Percentiles rank a stretch among this genome's conserved stretches.
Conservation (phyloP, 2,113 vertebrate genomes). For the Pteruthius melanotis region DNA sequence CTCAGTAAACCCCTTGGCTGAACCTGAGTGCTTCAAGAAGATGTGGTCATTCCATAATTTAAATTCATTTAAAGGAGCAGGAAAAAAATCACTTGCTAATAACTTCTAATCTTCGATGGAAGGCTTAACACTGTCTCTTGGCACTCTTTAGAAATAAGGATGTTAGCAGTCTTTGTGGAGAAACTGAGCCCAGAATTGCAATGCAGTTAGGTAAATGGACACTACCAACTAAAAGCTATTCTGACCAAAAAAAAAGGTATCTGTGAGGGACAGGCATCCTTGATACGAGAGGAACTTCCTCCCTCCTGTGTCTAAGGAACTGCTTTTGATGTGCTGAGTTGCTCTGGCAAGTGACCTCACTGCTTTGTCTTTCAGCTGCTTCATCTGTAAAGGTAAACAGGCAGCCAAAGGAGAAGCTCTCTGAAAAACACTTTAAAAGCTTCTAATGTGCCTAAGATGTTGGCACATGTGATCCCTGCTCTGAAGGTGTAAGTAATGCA, state of each 20-base stretch:
- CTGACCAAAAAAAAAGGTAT: background rate
- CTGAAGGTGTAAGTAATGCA: background rate
- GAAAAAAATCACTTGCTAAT: background rate
- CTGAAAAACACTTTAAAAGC: background rate
- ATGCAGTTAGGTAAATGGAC: background rate
- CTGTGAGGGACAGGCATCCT: background rate
- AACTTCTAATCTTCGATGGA: background rate
- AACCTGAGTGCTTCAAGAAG: conserved; percentile 20
- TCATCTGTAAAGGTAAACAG: background rate
- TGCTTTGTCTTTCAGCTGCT: background rate
- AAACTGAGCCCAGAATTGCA: background rate
- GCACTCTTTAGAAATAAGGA: conserved; percentile 19
- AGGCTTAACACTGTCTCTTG: background rate
- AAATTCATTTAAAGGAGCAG: background rate
- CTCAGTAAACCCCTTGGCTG: background rate
- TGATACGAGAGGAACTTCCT: background rate
- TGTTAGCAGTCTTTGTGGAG: background rate
- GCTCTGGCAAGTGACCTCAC: background rate
- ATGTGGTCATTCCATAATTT: conserved; percentile 21
- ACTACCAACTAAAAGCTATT: background rate
- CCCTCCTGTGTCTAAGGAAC: background rate
- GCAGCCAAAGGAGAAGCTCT: background rate
- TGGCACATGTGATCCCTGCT: background rate
- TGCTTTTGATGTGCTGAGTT: background rate
- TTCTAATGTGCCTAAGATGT: background rate